Percentiles rank a stretch among this genome's conserved stretches.
These are phyloP conservation scores for Galeruca laticollis DNA, from an alignment of 2,888 invertebrate genomes.

Conservation along the genomic window DNA sequence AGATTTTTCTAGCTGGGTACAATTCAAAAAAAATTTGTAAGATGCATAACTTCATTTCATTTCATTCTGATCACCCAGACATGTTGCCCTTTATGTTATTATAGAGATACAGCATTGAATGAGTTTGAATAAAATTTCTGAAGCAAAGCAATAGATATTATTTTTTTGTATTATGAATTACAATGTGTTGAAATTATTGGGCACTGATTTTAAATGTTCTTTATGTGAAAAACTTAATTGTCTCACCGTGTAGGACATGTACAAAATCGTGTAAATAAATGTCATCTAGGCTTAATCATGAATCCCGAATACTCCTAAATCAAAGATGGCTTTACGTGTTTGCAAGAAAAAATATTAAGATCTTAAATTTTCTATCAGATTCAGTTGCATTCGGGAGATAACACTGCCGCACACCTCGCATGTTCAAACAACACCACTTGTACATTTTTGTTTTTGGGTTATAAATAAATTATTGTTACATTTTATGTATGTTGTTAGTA, in stretches of 20 bases:
- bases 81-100: too few relatives aligned
- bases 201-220: neutral
- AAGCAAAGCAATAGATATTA: too few relatives aligned
- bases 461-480: slow-evolving; percentile 44
- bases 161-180: too few relatives aligned
- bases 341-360: slow-evolving; percentile 48
- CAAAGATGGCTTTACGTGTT: slow-evolving; percentile 62
- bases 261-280: slow-evolving; percentile 32
- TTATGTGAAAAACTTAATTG: neutral
- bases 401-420: slow-evolving; percentile 61
- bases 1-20: too few relatives aligned
- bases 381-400: slow-evolving; percentile 51
- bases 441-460: slow-evolving; percentile 47
- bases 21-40: too few relatives aligned
- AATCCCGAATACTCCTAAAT: slow-evolving; percentile 51
- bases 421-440: slow-evolving; percentile 54
- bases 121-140: too few relatives aligned
- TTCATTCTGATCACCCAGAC: too few relatives aligned
- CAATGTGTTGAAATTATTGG: neutral
- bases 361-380: slow-evolving; percentile 22
- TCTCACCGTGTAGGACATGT: slow-evolving; percentile 44
- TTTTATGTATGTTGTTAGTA: slow-evolving; percentile 14
- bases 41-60: too few relatives aligned
- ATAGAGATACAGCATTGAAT: too few relatives aligned
- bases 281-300: slow-evolving; percentile 13